Evolutionary conservation across 2,888 invertebrate genomes (phyloP).

Genomic region (Eustalomyia histrio): DNA sequence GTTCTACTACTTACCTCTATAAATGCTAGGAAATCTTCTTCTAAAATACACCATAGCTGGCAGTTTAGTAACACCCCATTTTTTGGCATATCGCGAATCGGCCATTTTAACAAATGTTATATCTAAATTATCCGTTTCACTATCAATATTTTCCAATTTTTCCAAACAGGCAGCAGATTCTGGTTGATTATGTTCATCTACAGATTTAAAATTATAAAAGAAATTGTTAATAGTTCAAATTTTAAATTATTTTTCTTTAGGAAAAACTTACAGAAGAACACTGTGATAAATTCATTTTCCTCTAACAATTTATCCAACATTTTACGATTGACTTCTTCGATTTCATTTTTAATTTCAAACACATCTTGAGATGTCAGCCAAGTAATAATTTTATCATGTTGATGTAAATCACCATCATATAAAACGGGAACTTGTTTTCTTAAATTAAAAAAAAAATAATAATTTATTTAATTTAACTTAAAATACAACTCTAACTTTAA

Average conservation of each 20-base stretch:
- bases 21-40: conserved; percentile 94
- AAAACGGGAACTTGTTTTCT: conserved; percentile 88
- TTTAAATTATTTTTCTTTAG: background rate
- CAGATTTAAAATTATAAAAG: conserved; percentile 1
- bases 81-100: conserved; percentile 93
- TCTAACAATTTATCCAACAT: conserved; percentile 96
- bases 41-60: conserved; percentile 96
- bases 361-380: conserved; percentile 97
- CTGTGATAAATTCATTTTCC: conserved; percentile 96
- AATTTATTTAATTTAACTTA: background rate
- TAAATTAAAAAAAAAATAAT: background rate
- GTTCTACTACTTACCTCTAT: conserved; percentile 83
- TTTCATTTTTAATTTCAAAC: conserved; percentile 97
- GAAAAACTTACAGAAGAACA: conserved; percentile 92
- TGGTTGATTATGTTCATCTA: conserved; percentile 89
- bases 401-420: conserved; percentile 93
- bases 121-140: conserved; percentile 95
- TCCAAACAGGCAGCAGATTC: conserved; percentile 91
- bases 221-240: conserved; percentile 14
- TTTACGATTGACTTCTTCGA: conserved; percentile 97
- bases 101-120: conserved; percentile 97
- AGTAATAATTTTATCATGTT: conserved; percentile 90
- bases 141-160: conserved; percentile 95
- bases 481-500: background rate
- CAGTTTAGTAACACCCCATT: conserved; percentile 95